These are phyloP conservation scores for Drosophila ambigua DNA, from an alignment of 1,140 invertebrate species.

Conservation along the genomic window DNA sequence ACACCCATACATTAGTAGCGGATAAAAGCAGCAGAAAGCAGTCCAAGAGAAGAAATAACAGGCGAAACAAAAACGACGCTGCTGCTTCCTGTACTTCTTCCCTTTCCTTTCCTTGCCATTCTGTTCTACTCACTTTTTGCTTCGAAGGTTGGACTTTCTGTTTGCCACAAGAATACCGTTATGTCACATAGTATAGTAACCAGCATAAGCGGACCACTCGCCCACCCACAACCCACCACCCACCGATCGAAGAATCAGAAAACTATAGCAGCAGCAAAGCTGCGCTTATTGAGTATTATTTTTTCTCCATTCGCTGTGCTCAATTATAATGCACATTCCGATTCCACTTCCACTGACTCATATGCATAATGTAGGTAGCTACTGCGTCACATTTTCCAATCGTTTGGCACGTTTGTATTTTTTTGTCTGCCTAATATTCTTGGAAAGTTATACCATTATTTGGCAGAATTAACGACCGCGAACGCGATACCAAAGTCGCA, in stretches of 20 bases:
- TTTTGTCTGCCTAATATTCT: conserved; percentile 38
- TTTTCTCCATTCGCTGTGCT: conserved; percentile 35
- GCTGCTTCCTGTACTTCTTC: conserved; percentile 8
- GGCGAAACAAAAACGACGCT: not conserved
- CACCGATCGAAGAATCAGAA: conserved; percentile 20
- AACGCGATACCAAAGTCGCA: no score
- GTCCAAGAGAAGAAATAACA: no score
- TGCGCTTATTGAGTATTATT: conserved; percentile 72
- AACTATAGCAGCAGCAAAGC: conserved; percentile 39
- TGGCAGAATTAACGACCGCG: conserved; percentile 5
- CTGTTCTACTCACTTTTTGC: conserved; percentile 13
- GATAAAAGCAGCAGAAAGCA: no score
- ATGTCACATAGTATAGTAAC: conserved; percentile 69
- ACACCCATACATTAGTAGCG: no score
- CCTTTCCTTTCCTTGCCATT: not conserved
- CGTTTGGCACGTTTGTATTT: conserved; percentile 30
- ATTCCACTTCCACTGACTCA: conserved; percentile 38
- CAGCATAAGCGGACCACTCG: conserved; percentile 22
- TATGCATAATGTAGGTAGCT: conserved; percentile 1
- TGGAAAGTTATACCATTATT: conserved; percentile 20
- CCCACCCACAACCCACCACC: no score
- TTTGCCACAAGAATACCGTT: conserved; percentile 54
- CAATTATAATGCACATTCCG: conserved; percentile 67
- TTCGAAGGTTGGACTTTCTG: conserved; percentile 9
- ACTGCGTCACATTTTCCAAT: conserved; percentile 25